A percentile compares a stretch with the other conserved stretches of the same genome.
phyloP scores from a whole-genome alignment of 1,140 invertebrate species.

The Harlomillsia oculata region DNA sequence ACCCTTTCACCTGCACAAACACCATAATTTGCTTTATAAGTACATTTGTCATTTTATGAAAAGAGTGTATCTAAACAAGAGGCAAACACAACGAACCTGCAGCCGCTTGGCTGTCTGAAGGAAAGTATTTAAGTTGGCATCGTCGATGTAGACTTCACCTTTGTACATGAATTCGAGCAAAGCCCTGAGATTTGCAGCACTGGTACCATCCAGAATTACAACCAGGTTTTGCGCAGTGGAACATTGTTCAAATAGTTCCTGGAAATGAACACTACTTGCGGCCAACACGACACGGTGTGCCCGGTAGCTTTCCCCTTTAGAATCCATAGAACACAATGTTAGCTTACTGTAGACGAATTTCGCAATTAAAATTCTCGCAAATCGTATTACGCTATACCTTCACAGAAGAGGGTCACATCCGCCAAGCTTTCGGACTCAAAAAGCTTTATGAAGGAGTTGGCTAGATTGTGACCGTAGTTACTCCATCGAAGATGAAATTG shows the following conservation, averaged over 20 bases:
- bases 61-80: no score
- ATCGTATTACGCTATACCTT: slow-evolving; percentile 53
- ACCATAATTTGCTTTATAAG: no score
- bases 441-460: slow-evolving; percentile 34
- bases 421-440: slow-evolving; percentile 70
- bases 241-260: slow-evolving; percentile 79
- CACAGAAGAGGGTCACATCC: slow-evolving; percentile 79
- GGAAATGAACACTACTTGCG: slow-evolving; percentile 87
- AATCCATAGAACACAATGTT: background rate
- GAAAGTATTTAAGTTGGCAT: slow-evolving; percentile 76
- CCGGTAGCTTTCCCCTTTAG: slow-evolving; percentile 73
- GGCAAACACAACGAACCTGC: slow-evolving; percentile 59
- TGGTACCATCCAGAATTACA: slow-evolving; percentile 78
- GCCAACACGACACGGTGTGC: slow-evolving; percentile 83
- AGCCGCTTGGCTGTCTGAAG: slow-evolving; percentile 80
- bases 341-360: background rate
- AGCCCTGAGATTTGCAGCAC: slow-evolving; percentile 76
- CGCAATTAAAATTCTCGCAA: background rate
- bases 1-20: slow-evolving; percentile 56
- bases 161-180: slow-evolving; percentile 89
- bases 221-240: slow-evolving; percentile 69
- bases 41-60: no score
- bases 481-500: slow-evolving; percentile 36
- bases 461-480: slow-evolving; percentile 36
- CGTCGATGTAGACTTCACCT: slow-evolving; percentile 79